Percentiles rank a stretch among this genome's conserved stretches.
These are phyloP conservation scores for Isotomurus palustris DNA, from an alignment of 2,888 invertebrate genomes.

Conservation along the genomic window DNA sequence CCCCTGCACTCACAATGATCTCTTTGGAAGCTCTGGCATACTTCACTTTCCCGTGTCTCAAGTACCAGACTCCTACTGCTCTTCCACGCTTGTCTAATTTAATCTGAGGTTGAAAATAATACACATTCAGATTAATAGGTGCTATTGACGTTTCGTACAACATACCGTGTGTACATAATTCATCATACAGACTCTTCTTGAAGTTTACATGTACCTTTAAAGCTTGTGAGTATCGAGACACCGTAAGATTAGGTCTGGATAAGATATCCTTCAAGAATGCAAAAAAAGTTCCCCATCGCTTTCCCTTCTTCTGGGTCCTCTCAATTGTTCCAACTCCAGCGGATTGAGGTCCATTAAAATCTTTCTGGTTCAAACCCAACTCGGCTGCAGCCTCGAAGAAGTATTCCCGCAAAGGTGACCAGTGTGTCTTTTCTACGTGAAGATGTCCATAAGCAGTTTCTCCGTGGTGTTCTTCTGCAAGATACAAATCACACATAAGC, in stretches of 20 bases:
- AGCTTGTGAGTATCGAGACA: constrained; percentile 34
- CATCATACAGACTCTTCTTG: not conserved
- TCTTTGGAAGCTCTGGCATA: constrained; percentile 35
- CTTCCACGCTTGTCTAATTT: constrained; percentile 26
- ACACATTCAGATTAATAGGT: no score
- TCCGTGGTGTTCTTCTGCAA: constrained; percentile 30
- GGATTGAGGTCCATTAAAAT: constrained; percentile 39
- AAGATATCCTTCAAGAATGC: constrained; percentile 37
- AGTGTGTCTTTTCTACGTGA: constrained; percentile 25
- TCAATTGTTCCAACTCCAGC: constrained; percentile 34
- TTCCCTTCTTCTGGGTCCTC: constrained; percentile 33
- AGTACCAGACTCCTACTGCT: constrained; percentile 38
- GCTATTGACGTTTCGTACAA: not conserved
- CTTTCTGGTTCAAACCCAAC: constrained; percentile 32
- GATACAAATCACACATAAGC: not conserved
- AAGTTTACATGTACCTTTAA: constrained; percentile 1
- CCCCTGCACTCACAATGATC: constrained; percentile 27
- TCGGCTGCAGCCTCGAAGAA: constrained; percentile 36
- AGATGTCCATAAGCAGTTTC: constrained; percentile 24
- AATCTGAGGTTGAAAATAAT: constrained; percentile 14
- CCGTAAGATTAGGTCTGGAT: constrained; percentile 26
- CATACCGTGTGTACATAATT: not conserved
- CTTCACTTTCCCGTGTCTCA: constrained; percentile 28
- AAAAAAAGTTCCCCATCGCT: constrained; percentile 31
- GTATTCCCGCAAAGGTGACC: constrained; percentile 18